phyloP scores from a whole-genome alignment of 2,113 vertebrate genomes.

The Pangasianodon gigas region DNA sequence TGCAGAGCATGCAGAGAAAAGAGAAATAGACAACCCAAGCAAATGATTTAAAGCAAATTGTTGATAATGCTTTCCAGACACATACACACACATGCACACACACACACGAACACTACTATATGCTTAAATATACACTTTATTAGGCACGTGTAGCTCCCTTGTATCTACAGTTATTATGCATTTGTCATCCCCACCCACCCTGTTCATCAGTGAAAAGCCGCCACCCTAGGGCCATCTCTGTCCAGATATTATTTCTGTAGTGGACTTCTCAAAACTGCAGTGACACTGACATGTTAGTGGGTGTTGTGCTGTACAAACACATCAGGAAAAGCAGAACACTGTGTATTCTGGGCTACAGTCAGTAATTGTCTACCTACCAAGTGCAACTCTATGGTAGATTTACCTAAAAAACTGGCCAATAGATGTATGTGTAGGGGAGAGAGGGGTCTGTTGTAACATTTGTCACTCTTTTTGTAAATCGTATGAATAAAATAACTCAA shows the following conservation, averaged over 20 bases:
- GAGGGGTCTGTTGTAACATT: neutral
- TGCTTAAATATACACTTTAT: neutral
- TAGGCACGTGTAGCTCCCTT: neutral
- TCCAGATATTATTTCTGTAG: constrained; percentile 20
- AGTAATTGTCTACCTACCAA: neutral
- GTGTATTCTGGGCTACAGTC: constrained; percentile 3
- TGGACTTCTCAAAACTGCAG: constrained; percentile 2
- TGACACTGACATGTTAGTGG: constrained; percentile 17
- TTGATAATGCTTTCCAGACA: neutral
- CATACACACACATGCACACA: neutral
- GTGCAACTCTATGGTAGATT: neutral
- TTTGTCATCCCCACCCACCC: neutral
- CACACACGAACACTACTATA: neutral
- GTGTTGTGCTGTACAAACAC: constrained; percentile 1
- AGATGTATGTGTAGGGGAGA: neutral
- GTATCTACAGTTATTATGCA: neutral
- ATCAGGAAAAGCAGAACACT: neutral
- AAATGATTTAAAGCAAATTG: neutral
- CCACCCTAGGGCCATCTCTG: neutral
- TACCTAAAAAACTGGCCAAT: neutral
- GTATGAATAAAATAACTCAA: neutral
- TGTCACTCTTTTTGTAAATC: neutral
- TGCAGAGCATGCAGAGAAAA: neutral
- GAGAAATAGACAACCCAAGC: neutral
- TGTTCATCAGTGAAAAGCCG: neutral